Evolutionary conservation across 1,140 invertebrate genomes (phyloP).

Genomic region (Drosophila triauraria): DNA sequence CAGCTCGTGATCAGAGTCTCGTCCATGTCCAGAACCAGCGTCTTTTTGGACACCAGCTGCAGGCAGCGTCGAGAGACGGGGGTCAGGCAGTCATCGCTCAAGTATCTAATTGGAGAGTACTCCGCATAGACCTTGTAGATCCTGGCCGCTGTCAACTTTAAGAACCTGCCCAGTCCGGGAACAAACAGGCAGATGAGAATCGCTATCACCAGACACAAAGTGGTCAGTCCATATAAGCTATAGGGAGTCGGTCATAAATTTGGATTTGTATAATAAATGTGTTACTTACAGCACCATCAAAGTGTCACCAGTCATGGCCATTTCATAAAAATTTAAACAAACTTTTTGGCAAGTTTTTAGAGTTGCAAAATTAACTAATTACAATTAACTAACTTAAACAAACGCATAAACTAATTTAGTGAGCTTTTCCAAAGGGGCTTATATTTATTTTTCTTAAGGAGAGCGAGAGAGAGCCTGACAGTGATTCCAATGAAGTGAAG

Average conservation of each 20-base stretch:
- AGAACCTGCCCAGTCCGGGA: background rate
- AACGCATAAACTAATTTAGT: background rate
- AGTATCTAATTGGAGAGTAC: slow-evolving; percentile 38
- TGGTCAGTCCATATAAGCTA: slow-evolving; percentile 7
- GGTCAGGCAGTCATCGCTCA: slow-evolving; percentile 5
- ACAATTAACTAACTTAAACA: background rate
- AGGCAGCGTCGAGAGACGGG: slow-evolving; percentile 37
- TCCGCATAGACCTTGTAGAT: slow-evolving; percentile 1
- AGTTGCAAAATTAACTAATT: too few species aligned
- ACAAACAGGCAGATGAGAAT: background rate
- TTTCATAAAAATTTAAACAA: background rate
- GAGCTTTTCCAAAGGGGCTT: background rate
- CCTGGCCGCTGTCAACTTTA: background rate
- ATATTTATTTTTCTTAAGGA: background rate
- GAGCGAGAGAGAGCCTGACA: background rate
- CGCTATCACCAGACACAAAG: background rate
- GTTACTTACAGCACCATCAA: slow-evolving; percentile 25
- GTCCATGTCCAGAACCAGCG: slow-evolving; percentile 60
- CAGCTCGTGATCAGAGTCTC: slow-evolving; percentile 44
- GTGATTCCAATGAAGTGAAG: background rate
- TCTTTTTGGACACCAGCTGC: slow-evolving; percentile 39
- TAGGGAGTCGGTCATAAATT: background rate
- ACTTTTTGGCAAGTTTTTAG: background rate
- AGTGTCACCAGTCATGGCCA: background rate
- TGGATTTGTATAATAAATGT: too few species aligned